phyloP scores from a whole-genome alignment of 1,140 invertebrate genomes.

The Drosophila ambigua region DNA sequence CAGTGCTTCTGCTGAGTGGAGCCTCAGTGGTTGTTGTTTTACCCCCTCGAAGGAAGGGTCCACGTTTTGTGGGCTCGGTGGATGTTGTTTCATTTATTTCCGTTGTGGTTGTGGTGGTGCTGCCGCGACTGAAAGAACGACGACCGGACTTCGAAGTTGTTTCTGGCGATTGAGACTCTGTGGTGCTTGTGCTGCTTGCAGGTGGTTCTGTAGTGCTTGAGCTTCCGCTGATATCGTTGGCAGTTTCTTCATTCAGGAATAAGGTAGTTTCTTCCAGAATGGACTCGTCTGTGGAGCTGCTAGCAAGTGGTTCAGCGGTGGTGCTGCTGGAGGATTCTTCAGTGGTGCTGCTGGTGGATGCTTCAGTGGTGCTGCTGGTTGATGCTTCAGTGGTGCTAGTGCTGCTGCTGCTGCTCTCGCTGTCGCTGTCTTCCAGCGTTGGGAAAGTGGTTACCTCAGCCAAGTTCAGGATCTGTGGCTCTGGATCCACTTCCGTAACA shows the following conservation, averaged over 20 bases:
- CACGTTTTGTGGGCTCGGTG: neutral
- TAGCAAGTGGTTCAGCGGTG: neutral
- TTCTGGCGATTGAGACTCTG: neutral
- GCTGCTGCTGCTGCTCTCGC: neutral
- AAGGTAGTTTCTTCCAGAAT: constrained; percentile 14
- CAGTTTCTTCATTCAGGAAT: neutral
- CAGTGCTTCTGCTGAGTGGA: neutral
- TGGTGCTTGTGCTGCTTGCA: neutral
- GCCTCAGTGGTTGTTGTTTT: constrained; percentile 7
- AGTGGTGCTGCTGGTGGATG: neutral
- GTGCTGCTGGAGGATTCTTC: neutral
- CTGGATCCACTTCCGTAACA: constrained; percentile 2
- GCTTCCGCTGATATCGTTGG: neutral
- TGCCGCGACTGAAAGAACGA: neutral
- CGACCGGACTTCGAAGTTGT: neutral
- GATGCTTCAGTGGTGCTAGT: constrained; percentile 1
- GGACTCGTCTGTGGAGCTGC: neutral
- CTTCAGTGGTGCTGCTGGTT: constrained; percentile 1
- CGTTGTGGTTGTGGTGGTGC: neutral
- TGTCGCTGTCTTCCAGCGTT: neutral
- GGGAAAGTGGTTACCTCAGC: constrained; percentile 2
- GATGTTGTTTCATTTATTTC: constrained; percentile 4
- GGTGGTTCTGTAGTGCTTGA: constrained; percentile 10
- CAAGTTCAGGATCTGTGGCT: neutral
- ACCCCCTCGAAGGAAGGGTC: neutral